Conservation (phyloP, 2,797 vertebrate genomes). For the Cacajao melanocephalus region DNA sequence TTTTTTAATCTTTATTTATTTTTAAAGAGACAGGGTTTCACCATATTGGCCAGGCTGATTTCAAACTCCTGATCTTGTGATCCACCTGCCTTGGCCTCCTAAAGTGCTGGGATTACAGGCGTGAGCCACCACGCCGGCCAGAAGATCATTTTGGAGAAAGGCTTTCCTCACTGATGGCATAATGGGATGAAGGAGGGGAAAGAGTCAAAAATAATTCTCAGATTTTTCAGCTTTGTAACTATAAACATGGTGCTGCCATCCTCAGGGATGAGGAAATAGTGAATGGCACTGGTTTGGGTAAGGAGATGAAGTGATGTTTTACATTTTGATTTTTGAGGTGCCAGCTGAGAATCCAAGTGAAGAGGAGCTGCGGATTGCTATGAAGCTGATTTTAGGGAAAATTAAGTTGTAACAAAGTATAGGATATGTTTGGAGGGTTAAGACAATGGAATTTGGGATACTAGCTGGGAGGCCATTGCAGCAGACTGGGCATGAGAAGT, state of each 20-base stretch:
- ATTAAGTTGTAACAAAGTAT: not conserved
- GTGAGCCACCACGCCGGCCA: not conserved
- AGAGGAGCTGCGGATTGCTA: not conserved
- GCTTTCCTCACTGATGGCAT: not conserved
- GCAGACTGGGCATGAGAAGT: not conserved
- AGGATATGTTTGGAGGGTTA: not conserved
- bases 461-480: not conserved
- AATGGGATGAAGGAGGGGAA: not conserved
- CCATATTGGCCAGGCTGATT: too few relatives aligned
- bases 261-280: not conserved
- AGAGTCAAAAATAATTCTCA: not conserved
- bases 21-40: too few relatives aligned
- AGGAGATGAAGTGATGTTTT: not conserved
- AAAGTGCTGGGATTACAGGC: too few relatives aligned
- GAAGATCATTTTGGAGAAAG: not conserved
- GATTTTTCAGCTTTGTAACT: not conserved
- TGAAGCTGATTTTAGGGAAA: not conserved
- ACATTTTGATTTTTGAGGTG: not conserved
- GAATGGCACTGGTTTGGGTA: not conserved
- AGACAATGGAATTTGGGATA: not conserved
- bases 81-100: too few relatives aligned
- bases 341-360: slow-evolving; percentile 11
- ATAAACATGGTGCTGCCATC: not conserved
- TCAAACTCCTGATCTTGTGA: too few relatives aligned
- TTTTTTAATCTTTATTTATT: too few relatives aligned